Percentiles rank a stretch among this genome's conserved stretches.
Evolutionary conservation across 2,888 invertebrate genomes (phyloP).

Genomic region (Hybos culiciformis): DNA sequence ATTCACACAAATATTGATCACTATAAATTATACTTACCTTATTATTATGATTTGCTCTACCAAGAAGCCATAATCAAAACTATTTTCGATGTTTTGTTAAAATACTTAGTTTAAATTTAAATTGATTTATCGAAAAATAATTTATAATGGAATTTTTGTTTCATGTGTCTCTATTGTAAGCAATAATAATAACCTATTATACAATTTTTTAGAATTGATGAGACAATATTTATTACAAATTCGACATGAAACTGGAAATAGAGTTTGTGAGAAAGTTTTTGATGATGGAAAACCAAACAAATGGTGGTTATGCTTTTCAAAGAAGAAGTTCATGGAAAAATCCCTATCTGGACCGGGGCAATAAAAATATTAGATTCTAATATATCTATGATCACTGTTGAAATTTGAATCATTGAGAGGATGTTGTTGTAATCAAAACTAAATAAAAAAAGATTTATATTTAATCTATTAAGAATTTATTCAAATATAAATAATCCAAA

Average conservation of each 20-base stretch:
- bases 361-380: too few relatives aligned
- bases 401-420: too few relatives aligned
- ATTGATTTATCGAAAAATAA: background rate
- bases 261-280: slow-evolving; percentile 86
- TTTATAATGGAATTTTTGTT: background rate
- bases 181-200: background rate
- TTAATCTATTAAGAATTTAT: too few relatives aligned
- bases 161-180: background rate
- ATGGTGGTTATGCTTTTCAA: slow-evolving; percentile 99
- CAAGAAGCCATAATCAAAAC: too few relatives aligned
- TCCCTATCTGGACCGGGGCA: slow-evolving; percentile 48
- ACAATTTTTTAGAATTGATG: slow-evolving; percentile 58
- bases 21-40: too few relatives aligned
- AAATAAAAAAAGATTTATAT: too few relatives aligned
- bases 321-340: slow-evolving; percentile 99
- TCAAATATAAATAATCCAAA: too few relatives aligned
- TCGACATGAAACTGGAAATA: slow-evolving; percentile 83
- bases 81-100: too few relatives aligned
- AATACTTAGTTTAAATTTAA: slow-evolving; percentile 2
- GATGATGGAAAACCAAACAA: slow-evolving; percentile 94
- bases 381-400: too few relatives aligned
- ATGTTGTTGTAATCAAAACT: too few relatives aligned
- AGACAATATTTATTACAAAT: slow-evolving; percentile 86
- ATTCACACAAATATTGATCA: too few relatives aligned
- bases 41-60: too few relatives aligned